These are phyloP conservation scores for Gila orcuttii DNA, from an alignment of 2,113 vertebrate species.

Conservation along the genomic window DNA sequence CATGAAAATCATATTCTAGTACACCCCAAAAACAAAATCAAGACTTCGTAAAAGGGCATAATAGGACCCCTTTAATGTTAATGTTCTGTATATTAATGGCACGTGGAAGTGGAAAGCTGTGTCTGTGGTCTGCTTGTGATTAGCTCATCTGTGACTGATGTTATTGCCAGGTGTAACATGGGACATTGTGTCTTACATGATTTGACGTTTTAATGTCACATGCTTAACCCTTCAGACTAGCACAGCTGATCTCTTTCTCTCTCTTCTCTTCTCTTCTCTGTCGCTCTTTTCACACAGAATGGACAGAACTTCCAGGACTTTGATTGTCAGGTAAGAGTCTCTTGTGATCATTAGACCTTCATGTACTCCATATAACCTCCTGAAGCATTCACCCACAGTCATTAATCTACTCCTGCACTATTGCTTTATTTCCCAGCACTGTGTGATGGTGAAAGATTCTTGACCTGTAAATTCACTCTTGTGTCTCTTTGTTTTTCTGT, in stretches of 20 bases:
- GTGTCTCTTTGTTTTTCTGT: slow-evolving; percentile 32
- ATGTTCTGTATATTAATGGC: too few species aligned
- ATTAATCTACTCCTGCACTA: not conserved
- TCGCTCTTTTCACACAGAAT: slow-evolving; percentile 79
- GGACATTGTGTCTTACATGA: not conserved
- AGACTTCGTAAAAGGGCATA: too few species aligned
- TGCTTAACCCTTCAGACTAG: not conserved
- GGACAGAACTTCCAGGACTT: slow-evolving; percentile 93
- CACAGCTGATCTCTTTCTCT: not conserved
- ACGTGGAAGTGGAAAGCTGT: too few species aligned
- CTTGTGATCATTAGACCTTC: not conserved
- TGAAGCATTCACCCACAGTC: not conserved
- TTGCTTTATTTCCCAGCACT: not conserved
- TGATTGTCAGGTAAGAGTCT: slow-evolving; percentile 87
- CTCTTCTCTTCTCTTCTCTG: slow-evolving; percentile 20
- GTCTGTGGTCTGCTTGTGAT: too few species aligned
- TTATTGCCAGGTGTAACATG: not conserved
- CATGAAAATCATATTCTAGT: too few species aligned
- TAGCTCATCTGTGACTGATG: not conserved
- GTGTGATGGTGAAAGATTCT: slow-evolving; percentile 17
- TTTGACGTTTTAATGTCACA: not conserved
- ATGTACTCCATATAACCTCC: not conserved
- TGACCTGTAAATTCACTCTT: slow-evolving; percentile 29
- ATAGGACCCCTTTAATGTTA: too few species aligned
- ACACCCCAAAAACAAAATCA: too few species aligned